Conservation (phyloP, 2,797 vertebrate genomes). For the Melanotaenia boesemani region DNA sequence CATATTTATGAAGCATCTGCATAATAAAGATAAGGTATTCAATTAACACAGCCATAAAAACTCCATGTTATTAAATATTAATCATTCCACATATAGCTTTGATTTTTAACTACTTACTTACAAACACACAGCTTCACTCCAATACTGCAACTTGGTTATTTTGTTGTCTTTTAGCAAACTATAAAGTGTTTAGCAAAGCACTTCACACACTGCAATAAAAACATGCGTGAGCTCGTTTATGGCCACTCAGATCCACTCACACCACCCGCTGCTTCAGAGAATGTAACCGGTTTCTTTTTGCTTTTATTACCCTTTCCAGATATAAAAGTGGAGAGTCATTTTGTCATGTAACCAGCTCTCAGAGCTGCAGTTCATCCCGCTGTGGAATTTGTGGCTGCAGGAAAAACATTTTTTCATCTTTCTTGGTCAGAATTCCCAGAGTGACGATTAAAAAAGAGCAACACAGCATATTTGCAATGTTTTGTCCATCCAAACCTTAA, state of each 20-base stretch:
- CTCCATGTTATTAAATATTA: constrained; percentile 90
- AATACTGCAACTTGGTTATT: constrained; percentile 47
- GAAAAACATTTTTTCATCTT: not conserved
- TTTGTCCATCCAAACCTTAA: too few species aligned
- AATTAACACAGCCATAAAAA: constrained; percentile 87
- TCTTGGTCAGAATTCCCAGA: not conserved
- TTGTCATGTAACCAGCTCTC: constrained; percentile 1
- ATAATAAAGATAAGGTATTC: constrained; percentile 94
- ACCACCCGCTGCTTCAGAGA: constrained; percentile 3
- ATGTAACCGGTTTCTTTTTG: not conserved
- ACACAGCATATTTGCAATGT: too few species aligned
- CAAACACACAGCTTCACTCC: constrained; percentile 69
- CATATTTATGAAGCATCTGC: constrained; percentile 93
- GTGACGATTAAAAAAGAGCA: too few species aligned
- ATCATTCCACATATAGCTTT: constrained; percentile 88
- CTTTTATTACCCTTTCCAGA: constrained; percentile 5
- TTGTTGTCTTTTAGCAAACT: constrained; percentile 48
- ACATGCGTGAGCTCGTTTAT: constrained; percentile 21
- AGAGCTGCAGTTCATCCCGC: not conserved
- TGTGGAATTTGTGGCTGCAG: not conserved
- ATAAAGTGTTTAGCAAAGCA: constrained; percentile 66
- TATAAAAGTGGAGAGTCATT: not conserved
- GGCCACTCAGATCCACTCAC: constrained; percentile 9
- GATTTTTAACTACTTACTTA: constrained; percentile 83
- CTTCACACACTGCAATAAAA: constrained; percentile 52